Evolutionary conservation across 2,888 invertebrate genomes (phyloP), one percentile per base, ranked within the genome.

Genomic region (Polymixis lichenea): DNA sequence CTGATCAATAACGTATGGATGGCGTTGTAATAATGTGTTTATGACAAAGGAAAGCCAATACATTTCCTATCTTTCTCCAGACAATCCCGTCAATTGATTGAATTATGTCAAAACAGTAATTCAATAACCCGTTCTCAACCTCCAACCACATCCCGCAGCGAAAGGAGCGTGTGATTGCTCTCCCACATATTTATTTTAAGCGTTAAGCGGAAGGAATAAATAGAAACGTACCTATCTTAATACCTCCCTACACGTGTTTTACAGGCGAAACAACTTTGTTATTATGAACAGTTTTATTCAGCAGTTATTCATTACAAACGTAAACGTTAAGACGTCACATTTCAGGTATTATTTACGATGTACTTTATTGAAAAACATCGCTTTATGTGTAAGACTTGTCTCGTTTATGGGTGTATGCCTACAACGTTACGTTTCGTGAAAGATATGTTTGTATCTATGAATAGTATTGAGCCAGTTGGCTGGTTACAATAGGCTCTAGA

Each of bases 111-210:
- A 7, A 19, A 25, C 28, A 51, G 65, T 68, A 80, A 83, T 71
- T 70, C 9, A 62, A 82, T 82, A 55, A 60, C 19, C 8, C 9
- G 58, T 7, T 28, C 55, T 19, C 66, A 74, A 56, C 68, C 66
- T 8, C 11, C 32, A 22, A 11, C 8, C 46, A n/a, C 49, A 70
- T 43, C 68, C 25, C 32, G 46, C 65, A 43, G 55, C 53, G 13
- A 71, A n/a, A 46, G 62, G 64, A 61, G 74, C 76, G 66, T 66
- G 73, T 67, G 66, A 82, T 72, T 74, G 53, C 53, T 62, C 58
- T 22, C 13, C 62, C 66, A 82, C 58, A 75, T 67, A 82, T 78
- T 78, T 84, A 82, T 72, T 82, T 83, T 19, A 69, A 69, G 70
- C 72, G 19, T 19, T 71, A 58, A 72, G 22, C 79, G 69, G 76